Evolutionary conservation across 2,888 invertebrate species (phyloP).

Genomic region (Phragmatobia fuliginosa): DNA sequence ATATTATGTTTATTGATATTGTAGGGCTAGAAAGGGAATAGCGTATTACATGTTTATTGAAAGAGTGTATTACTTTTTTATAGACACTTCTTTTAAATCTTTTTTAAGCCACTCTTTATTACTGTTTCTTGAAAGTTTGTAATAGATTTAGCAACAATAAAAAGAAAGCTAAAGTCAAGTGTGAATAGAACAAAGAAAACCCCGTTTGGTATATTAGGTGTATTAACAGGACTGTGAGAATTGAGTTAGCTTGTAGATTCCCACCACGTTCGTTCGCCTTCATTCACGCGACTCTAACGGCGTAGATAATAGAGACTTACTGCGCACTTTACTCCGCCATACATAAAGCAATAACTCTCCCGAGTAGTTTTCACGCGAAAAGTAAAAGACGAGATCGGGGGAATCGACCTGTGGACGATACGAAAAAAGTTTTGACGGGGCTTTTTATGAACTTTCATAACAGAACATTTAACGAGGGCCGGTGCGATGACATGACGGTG

Average conservation of each 20-base stretch:
- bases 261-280: slow-evolving; percentile 79
- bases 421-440: slow-evolving; percentile 59
- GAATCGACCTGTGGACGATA: slow-evolving; percentile 61
- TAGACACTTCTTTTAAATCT: not conserved
- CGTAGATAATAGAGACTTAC: slow-evolving; percentile 85
- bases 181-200: slow-evolving; percentile 57
- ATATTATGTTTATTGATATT: too few relatives aligned
- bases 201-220: slow-evolving; percentile 53
- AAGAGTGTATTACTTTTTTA: too few relatives aligned
- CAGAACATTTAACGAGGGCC: slow-evolving; percentile 57
- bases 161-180: slow-evolving; percentile 53
- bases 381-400: slow-evolving; percentile 59
- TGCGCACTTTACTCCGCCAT: slow-evolving; percentile 82
- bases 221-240: slow-evolving; percentile 66
- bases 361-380: slow-evolving; percentile 74
- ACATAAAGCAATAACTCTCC: slow-evolving; percentile 80
- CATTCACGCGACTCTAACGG: slow-evolving; percentile 84
- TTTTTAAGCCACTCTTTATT: not conserved
- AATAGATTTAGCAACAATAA: not conserved
- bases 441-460: slow-evolving; percentile 57
- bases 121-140: not conserved
- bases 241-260: slow-evolving; percentile 80
- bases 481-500: slow-evolving; percentile 46
- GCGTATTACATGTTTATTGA: too few relatives aligned
- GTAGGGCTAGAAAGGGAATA: too few relatives aligned